Evolutionary conservation across 92 coral and sea anemone species (phyloP).

Genomic region (Parazoanthus darwini): DNA sequence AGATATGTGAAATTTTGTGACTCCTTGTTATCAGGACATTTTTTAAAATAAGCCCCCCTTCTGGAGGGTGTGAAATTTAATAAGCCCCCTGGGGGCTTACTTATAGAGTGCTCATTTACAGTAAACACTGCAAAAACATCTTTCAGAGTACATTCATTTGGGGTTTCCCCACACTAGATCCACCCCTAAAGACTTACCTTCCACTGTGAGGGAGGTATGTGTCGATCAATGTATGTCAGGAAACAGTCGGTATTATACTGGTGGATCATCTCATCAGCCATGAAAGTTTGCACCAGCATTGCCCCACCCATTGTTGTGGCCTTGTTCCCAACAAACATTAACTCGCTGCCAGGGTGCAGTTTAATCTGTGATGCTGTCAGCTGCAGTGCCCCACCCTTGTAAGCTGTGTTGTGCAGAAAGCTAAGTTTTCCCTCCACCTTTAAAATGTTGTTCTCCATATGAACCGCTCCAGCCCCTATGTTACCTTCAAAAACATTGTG

Average conservation of each 20-base stretch:
- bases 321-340: slow-evolving; percentile 61
- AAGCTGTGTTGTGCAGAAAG: slow-evolving; percentile 66
- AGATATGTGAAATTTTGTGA: too few relatives aligned
- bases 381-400: slow-evolving; percentile 74
- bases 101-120: too few relatives aligned
- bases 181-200: slow-evolving; percentile 57
- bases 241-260: slow-evolving; percentile 83
- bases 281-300: slow-evolving; percentile 55
- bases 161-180: too few relatives aligned
- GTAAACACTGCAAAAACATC: too few relatives aligned
- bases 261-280: slow-evolving; percentile 67
- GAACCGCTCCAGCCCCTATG: slow-evolving; percentile 76
- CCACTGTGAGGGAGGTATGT: slow-evolving; percentile 73
- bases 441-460: slow-evolving; percentile 58
- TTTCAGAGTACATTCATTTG: too few relatives aligned
- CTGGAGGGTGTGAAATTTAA: too few relatives aligned
- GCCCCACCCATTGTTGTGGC: slow-evolving; percentile 86
- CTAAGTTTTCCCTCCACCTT: slow-evolving; percentile 68
- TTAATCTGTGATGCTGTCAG: slow-evolving; percentile 77
- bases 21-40: too few relatives aligned
- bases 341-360: slow-evolving; percentile 74
- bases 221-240: slow-evolving; percentile 63
- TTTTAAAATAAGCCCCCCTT: too few relatives aligned
- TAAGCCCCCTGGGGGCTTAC: too few relatives aligned
- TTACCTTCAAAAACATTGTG: slow-evolving; percentile 67